phyloP scores from a whole-genome alignment of 2,888 invertebrate genomes.

The Pseudeuparius sepicola region DNA sequence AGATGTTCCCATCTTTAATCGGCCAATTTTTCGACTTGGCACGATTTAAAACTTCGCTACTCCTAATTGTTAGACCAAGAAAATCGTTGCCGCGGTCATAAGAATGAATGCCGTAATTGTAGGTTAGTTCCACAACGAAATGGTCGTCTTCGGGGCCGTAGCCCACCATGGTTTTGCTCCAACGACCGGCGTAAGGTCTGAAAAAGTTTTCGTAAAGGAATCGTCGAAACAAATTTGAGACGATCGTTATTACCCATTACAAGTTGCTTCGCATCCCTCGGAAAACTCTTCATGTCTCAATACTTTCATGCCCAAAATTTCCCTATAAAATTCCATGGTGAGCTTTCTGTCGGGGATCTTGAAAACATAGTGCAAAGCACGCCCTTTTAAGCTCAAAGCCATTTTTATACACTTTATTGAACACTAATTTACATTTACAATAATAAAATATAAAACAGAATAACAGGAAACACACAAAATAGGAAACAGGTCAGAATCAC shows the following conservation, averaged over 20 bases:
- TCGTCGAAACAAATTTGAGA: not conserved
- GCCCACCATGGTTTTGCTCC: conserved; percentile 99
- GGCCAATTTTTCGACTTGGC: conserved; percentile 68
- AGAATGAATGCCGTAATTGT: conserved; percentile 86
- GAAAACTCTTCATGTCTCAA: conserved; percentile 95
- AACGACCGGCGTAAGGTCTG: conserved; percentile 93
- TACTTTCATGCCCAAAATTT: conserved; percentile 93
- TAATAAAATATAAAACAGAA: too few relatives aligned
- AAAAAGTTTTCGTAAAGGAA: conserved; percentile 9
- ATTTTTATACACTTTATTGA: conserved; percentile 17
- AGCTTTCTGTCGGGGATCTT: conserved; percentile 84
- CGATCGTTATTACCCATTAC: conserved; percentile 86
- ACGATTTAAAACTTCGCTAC: conserved; percentile 62
- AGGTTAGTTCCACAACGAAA: conserved; percentile 94
- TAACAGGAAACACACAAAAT: too few relatives aligned
- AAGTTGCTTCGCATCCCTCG: conserved; percentile 93
- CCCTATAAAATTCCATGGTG: conserved; percentile 80
- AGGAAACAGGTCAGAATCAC: too few relatives aligned
- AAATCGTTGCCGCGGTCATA: conserved; percentile 92
- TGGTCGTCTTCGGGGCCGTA: conserved; percentile 92
- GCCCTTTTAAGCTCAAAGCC: conserved; percentile 42
- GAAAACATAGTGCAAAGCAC: conserved; percentile 93
- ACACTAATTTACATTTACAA: too few relatives aligned
- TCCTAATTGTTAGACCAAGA: conserved; percentile 72
- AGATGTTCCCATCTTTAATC: conserved; percentile 48